Evolutionary conservation across 1,140 invertebrate species (phyloP).

Genomic region (Mercenaria mercenaria): DNA sequence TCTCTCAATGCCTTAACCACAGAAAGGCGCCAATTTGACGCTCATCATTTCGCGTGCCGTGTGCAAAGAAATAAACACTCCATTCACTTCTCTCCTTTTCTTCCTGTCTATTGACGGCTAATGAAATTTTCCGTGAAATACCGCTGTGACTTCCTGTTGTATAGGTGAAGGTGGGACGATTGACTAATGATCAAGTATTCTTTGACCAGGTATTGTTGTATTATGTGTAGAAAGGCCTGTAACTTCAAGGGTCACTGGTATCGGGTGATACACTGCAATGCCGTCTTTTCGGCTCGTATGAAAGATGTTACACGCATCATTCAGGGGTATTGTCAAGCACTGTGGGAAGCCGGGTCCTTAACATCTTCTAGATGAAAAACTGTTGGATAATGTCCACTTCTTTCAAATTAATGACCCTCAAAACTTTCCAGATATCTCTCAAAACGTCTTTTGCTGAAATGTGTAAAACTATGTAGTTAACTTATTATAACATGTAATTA

Average conservation of each 20-base stretch:
- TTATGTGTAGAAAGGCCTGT: conserved; percentile 27
- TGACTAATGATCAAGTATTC: conserved; percentile 56
- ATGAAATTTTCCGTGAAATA: conserved; percentile 66
- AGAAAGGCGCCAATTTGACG: conserved; percentile 53
- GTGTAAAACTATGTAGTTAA: background rate
- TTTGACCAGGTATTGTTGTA: conserved; percentile 9
- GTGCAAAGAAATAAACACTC: conserved; percentile 37
- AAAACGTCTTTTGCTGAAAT: background rate
- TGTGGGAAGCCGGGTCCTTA: background rate
- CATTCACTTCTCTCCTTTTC: conserved; percentile 28
- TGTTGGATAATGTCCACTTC: conserved; percentile 54
- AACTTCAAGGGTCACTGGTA: conserved; percentile 47
- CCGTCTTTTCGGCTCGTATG: conserved; percentile 20
- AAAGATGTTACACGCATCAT: conserved; percentile 43
- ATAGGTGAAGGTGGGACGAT: conserved; percentile 44
- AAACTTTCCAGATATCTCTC: background rate
- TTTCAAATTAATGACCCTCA: conserved; percentile 5
- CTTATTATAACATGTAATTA: conserved; percentile 21
- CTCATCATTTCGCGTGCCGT: conserved; percentile 55
- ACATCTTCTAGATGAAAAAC: background rate
- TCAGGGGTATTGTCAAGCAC: conserved; percentile 4
- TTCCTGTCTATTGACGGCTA: conserved; percentile 49
- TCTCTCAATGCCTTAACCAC: background rate
- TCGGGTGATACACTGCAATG: conserved; percentile 8
- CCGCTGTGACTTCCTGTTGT: conserved; percentile 52